These are phyloP conservation scores for Ptychodera flava DNA, from an alignment of 35 echinoderm and acorn worm genomes.

Conservation along the genomic window DNA sequence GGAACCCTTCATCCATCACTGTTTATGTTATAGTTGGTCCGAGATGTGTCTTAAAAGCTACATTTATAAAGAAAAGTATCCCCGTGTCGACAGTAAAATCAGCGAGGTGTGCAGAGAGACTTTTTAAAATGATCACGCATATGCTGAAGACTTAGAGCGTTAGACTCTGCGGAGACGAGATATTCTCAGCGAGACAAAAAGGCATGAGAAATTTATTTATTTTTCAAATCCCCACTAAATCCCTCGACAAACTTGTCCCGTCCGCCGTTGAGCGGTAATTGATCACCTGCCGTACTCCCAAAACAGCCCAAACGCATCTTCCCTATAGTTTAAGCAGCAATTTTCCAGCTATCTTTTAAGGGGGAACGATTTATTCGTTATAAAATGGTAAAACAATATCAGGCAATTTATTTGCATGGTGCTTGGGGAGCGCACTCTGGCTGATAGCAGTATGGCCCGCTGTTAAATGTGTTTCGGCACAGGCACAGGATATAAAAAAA, in stretches of 20 bases:
- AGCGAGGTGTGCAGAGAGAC: background rate
- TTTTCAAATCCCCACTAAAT: background rate
- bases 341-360: background rate
- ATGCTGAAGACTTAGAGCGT: background rate
- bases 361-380: background rate
- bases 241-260: background rate
- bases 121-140: background rate
- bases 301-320: background rate
- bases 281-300: background rate
- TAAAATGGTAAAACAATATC: background rate
- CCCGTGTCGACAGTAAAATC: background rate
- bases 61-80: background rate
- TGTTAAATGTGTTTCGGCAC: too few species aligned
- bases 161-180: background rate
- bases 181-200: background rate
- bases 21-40: background rate
- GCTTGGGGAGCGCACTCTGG: too few species aligned
- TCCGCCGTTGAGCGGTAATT: background rate
- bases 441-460: too few species aligned
- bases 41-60: background rate
- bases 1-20: background rate
- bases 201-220: background rate
- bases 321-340: background rate
- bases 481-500: too few species aligned
- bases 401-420: background rate